These are phyloP conservation scores for Myocastor coypus DNA, from an alignment of 2,113 vertebrate species.

Conservation along the genomic window DNA sequence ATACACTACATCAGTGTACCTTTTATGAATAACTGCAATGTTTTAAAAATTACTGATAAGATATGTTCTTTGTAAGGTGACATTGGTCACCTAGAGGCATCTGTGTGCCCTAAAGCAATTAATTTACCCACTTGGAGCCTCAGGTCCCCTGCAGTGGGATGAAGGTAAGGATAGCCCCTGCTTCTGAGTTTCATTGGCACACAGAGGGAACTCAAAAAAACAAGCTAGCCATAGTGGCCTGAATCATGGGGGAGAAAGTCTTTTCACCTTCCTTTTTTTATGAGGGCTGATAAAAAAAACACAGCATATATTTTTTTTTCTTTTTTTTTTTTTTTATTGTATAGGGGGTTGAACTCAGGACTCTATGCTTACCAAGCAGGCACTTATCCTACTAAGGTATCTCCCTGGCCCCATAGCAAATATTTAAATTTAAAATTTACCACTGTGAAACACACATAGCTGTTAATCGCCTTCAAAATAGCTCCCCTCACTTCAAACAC, in stretches of 20 bases:
- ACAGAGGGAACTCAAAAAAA: neutral
- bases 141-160: too few species aligned
- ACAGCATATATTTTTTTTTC: too few species aligned
- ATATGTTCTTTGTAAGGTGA: neutral
- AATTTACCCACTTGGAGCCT: neutral
- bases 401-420: neutral
- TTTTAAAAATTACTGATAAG: neutral
- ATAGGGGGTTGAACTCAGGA: too few species aligned
- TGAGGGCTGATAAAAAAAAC: neutral
- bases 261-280: neutral
- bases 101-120: fast-evolving
- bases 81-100: too few species aligned
- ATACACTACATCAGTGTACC: neutral
- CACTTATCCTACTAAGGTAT: too few species aligned
- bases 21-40: neutral
- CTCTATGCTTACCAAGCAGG: too few species aligned
- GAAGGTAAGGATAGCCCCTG: fast-evolving
- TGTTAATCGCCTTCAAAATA: neutral
- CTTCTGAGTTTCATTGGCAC: neutral
- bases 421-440: neutral
- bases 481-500: neutral
- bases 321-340: too few species aligned
- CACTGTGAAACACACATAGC: neutral
- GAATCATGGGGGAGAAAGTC: too few species aligned
- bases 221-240: neutral